A percentile compares a stretch with the other conserved stretches of the same genome.
Evolutionary conservation across 37 sponge, comb jelly and placozoan genomes (phyloP).

Genomic region (Geodia barretti): DNA sequence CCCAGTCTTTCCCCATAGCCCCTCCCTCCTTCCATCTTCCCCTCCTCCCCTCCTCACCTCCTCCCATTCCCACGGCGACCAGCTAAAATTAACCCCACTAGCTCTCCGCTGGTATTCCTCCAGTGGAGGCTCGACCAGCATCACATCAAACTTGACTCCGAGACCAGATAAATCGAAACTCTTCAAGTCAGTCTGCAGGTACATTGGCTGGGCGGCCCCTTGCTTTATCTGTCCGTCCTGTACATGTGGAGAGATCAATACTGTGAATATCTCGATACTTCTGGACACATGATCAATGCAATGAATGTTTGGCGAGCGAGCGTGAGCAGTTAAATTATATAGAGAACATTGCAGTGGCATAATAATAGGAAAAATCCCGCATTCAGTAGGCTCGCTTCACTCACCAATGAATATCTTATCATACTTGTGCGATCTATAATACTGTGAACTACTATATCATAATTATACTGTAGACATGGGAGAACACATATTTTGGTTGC

Average conservation of each 20-base stretch:
- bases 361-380: too few species aligned
- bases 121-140: constrained; percentile 88
- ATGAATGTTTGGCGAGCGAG: neutral
- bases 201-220: constrained; percentile 67
- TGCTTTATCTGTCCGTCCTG: constrained; percentile 67
- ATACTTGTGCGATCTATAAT: too few species aligned
- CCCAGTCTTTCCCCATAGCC: neutral
- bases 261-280: too few species aligned
- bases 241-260: neutral
- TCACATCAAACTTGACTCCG: constrained; percentile 89
- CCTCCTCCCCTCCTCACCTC: too few species aligned
- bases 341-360: too few species aligned
- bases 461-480: too few species aligned
- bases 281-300: neutral
- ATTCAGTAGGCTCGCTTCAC: too few species aligned
- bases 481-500: too few species aligned
- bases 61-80: constrained; percentile 88
- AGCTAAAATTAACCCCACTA: constrained; percentile 72
- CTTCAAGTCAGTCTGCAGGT: constrained; percentile 68
- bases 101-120: constrained; percentile 92
- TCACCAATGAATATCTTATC: too few species aligned
- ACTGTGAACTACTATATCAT: too few species aligned
- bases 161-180: constrained; percentile 62
- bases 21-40: neutral
- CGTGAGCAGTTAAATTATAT: too few species aligned